These are phyloP conservation scores for Parnassius apollo DNA, from an alignment of 2,888 invertebrate species.

Conservation along the genomic window DNA sequence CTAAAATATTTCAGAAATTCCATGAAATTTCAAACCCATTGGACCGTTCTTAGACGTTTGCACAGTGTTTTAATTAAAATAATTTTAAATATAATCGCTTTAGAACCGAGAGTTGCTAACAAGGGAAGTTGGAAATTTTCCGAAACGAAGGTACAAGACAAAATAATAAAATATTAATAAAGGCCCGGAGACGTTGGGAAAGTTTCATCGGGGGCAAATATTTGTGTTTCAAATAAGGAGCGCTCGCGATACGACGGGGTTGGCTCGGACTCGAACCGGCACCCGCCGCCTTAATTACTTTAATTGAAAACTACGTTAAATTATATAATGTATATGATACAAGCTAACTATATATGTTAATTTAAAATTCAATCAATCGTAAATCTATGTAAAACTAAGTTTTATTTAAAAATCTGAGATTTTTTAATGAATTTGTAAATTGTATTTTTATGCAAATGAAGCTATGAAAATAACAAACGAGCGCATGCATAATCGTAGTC, in stretches of 20 bases:
- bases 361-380: too few relatives aligned
- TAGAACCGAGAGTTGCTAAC: conserved; percentile 71
- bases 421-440: too few relatives aligned
- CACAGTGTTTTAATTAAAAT: conserved; percentile 80
- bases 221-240: conserved; percentile 79
- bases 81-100: conserved; percentile 81
- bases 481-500: too few relatives aligned
- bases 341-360: too few relatives aligned
- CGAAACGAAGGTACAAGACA: conserved; percentile 76
- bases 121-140: conserved; percentile 70
- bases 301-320: conserved; percentile 31
- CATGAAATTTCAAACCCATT: conserved; percentile 51
- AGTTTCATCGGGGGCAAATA: conserved; percentile 74
- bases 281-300: conserved; percentile 39
- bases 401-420: too few relatives aligned
- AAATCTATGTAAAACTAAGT: too few relatives aligned
- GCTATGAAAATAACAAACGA: too few relatives aligned
- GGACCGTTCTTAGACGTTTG: conserved; percentile 57
- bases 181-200: conserved; percentile 74
- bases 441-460: too few relatives aligned
- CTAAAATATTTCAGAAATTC: conserved; percentile 43
- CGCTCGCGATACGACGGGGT: conserved; percentile 68
- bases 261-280: conserved; percentile 48
- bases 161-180: conserved; percentile 82
- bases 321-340: conserved; percentile 9